Conservation (phyloP, 2,888 invertebrate species). For the Andrena trimmerana region DNA sequence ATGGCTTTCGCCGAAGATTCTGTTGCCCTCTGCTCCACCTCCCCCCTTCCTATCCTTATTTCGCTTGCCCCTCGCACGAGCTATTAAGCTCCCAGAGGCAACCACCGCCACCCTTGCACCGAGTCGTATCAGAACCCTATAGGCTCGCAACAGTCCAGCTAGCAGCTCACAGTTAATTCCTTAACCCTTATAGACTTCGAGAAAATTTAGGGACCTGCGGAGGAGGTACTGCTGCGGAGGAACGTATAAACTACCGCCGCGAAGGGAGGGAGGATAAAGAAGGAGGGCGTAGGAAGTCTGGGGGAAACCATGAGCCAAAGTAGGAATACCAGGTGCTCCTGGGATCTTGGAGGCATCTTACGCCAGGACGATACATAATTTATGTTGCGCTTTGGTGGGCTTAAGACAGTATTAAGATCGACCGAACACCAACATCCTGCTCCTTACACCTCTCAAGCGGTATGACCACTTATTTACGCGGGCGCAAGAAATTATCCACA, state of each 20-base stretch:
- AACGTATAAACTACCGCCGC: slow-evolving; percentile 65
- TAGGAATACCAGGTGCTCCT: slow-evolving; percentile 84
- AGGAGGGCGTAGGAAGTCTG: slow-evolving; percentile 53
- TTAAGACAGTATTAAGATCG: slow-evolving; percentile 85
- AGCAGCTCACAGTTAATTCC: slow-evolving; percentile 80
- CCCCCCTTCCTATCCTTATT: slow-evolving; percentile 42
- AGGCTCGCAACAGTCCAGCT: slow-evolving; percentile 70
- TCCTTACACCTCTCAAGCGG: slow-evolving; percentile 48
- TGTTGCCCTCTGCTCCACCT: slow-evolving; percentile 58
- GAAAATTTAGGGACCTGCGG: slow-evolving; percentile 81
- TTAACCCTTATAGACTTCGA: slow-evolving; percentile 83
- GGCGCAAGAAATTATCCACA: slow-evolving; percentile 36
- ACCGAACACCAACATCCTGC: slow-evolving; percentile 73
- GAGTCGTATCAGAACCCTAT: slow-evolving; percentile 64
- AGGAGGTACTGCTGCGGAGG: slow-evolving; percentile 42
- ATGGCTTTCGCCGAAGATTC: slow-evolving; percentile 82
- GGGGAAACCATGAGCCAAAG: slow-evolving; percentile 67
- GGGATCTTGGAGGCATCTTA: slow-evolving; percentile 84
- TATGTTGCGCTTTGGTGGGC: slow-evolving; percentile 84
- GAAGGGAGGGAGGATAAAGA: slow-evolving; percentile 41
- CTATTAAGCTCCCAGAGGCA: slow-evolving; percentile 72
- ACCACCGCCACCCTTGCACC: slow-evolving; percentile 57
- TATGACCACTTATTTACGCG: slow-evolving; percentile 54
- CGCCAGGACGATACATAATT: slow-evolving; percentile 85
- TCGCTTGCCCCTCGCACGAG: slow-evolving; percentile 55